Percentiles rank a stretch among this genome's conserved stretches.
Evolutionary conservation across 2,888 invertebrate species (phyloP).

Genomic region (Eupithecia centaureata): DNA sequence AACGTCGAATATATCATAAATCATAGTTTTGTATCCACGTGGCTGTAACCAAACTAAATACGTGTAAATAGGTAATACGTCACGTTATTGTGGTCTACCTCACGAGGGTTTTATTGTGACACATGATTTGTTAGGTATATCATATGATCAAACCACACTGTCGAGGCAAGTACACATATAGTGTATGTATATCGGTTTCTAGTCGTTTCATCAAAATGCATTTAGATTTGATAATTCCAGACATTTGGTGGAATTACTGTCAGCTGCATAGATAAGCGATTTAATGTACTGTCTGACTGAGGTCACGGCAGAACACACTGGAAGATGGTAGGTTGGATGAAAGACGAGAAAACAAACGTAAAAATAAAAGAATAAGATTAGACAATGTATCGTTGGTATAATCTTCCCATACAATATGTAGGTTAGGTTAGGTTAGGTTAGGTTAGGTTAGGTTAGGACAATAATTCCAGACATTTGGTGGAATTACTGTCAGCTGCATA

Average conservation of each 20-base stretch:
- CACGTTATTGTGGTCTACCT: neutral
- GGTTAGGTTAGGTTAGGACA: too few relatives aligned
- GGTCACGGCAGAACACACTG: neutral
- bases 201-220: neutral
- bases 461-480: neutral
- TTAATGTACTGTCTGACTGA: too few relatives aligned
- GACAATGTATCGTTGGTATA: too few relatives aligned
- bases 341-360: neutral
- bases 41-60: neutral
- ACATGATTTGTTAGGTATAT: neutral
- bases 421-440: too few relatives aligned
- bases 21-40: neutral
- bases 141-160: neutral
- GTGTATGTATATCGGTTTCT: neutral
- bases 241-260: neutral
- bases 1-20: neutral
- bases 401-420: too few relatives aligned
- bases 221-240: neutral
- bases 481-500: neutral
- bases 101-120: slow-evolving; percentile 1
- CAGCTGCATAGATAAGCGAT: neutral
- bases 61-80: neutral
- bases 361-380: too few relatives aligned
- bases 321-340: neutral
- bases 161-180: too few relatives aligned